Evolutionary conservation across 2,888 invertebrate genomes (phyloP).

Genomic region (Diplazon laetatorius): DNA sequence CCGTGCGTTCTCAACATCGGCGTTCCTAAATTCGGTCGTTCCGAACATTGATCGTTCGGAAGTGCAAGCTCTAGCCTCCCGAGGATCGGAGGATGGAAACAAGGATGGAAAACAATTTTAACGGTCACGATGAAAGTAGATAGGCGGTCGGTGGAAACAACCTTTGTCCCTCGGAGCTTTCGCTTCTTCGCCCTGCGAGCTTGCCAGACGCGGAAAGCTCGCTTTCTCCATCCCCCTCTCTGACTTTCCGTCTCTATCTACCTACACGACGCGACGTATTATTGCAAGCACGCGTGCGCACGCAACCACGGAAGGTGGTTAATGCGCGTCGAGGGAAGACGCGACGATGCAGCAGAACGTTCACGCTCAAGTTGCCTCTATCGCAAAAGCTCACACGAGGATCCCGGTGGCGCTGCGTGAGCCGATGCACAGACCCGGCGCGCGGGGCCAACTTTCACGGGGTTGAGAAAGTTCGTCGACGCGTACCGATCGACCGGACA

Average conservation of each 20-base stretch:
- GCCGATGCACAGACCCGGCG: conserved; percentile 47
- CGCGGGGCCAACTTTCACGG: conserved; percentile 30
- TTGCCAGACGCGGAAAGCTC: conserved; percentile 51
- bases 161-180: conserved; percentile 4
- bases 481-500: conserved; percentile 43
- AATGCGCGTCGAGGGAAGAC: conserved; percentile 47
- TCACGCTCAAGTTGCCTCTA: conserved; percentile 54
- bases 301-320: conserved; percentile 2
- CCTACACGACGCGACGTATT: conserved; percentile 56
- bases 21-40: no score
- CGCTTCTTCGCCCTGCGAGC: conserved; percentile 47
- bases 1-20: no score
- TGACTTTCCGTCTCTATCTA: no score
- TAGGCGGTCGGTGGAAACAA: conserved; percentile 47
- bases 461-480: conserved; percentile 46
- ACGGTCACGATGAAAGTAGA: no score
- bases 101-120: no score
- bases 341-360: conserved; percentile 54
- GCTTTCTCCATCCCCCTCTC: conserved; percentile 41
- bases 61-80: no score
- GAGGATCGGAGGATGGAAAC: no score
- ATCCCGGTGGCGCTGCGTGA: conserved; percentile 48
- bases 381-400: conserved; percentile 34
- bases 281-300: conserved; percentile 33
- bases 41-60: no score